phyloP scores from a whole-genome alignment of 1,140 invertebrate species.

The Drosophila asahinai region DNA sequence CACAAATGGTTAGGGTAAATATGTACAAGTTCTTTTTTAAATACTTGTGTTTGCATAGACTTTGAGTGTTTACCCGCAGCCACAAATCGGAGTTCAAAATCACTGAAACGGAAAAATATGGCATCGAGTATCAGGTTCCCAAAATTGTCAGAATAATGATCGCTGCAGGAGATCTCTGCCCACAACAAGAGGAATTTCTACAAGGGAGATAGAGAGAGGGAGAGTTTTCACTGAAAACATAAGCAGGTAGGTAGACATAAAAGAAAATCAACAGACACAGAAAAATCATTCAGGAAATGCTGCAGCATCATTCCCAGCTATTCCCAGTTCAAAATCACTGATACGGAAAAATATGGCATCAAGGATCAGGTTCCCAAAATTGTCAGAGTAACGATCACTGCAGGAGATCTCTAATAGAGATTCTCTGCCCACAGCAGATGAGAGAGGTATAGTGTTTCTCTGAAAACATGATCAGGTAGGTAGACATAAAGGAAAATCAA shows the following conservation, averaged over 20 bases:
- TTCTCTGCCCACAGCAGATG: too few species aligned
- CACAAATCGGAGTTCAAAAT: background rate
- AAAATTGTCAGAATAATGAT: conserved; percentile 6
- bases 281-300: background rate
- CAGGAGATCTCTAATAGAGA: background rate
- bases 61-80: background rate
- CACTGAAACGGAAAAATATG: conserved; percentile 1
- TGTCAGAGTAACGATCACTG: background rate
- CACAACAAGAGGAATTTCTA: background rate
- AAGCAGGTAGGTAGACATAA: conserved; percentile 22
- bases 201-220: background rate
- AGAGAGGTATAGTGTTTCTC: background rate
- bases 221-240: conserved; percentile 2
- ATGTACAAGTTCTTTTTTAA: background rate
- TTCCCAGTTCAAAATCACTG: background rate
- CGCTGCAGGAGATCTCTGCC: background rate
- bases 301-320: too few species aligned
- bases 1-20: background rate
- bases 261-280: background rate
- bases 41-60: background rate
- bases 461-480: conserved; percentile 16
- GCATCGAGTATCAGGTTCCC: conserved; percentile 4
- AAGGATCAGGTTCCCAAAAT: conserved; percentile 12
- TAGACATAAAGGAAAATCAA: background rate
- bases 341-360: background rate